These are phyloP conservation scores for Campoplex nolae DNA, from an alignment of 2,888 invertebrate genomes.

Conservation along the genomic window DNA sequence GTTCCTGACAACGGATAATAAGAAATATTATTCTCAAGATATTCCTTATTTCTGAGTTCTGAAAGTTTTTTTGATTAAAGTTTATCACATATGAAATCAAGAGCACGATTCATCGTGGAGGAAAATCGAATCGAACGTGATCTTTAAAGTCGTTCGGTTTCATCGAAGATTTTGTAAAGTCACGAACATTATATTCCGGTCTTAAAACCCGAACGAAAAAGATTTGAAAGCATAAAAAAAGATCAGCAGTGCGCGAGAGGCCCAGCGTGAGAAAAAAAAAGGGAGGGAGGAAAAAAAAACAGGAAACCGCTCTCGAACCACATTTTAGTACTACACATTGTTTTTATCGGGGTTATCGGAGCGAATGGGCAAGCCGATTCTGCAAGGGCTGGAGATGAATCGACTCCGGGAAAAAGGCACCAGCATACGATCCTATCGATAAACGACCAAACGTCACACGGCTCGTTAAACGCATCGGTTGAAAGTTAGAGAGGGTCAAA, in stretches of 20 bases:
- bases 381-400: constrained; percentile 43
- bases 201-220: constrained; percentile 7
- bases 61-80: not conserved
- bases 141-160: not conserved
- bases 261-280: constrained; percentile 1
- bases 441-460: constrained; percentile 56
- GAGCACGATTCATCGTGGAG: not conserved
- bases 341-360: constrained; percentile 61
- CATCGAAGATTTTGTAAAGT: not conserved
- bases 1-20: not conserved
- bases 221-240: constrained; percentile 12
- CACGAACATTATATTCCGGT: constrained; percentile 18
- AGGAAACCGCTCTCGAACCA: constrained; percentile 39
- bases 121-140: not conserved
- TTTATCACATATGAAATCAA: not conserved
- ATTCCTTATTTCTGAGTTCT: not conserved
- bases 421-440: constrained; percentile 54
- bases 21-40: not conserved
- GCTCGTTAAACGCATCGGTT: constrained; percentile 62
- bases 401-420: constrained; percentile 45
- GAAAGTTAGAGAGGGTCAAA: constrained; percentile 32
- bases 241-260: constrained; percentile 4
- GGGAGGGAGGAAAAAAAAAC: not conserved
- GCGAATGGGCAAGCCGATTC: constrained; percentile 10
- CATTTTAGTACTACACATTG: constrained; percentile 63